Base-by-base conservation (phyloP, 37 sponge, comb jelly and placozoan genomes). In the Agelas oroides region DNA sequence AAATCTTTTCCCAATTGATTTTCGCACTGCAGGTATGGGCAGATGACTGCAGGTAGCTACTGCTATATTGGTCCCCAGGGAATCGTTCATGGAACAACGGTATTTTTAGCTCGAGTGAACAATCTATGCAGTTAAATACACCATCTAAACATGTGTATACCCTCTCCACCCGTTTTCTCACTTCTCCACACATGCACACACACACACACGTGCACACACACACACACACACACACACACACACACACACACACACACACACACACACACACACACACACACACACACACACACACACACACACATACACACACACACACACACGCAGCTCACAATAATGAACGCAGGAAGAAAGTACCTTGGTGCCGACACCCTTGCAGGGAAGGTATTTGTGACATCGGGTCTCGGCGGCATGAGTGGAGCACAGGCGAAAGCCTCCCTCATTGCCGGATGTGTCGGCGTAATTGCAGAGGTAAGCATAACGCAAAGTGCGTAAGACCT, bases 21-120 rank as follows among this genome's bases (percentile, higher is more conserved):
- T n/a, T n/a, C n/a, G 8, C 46, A 46, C 8, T 66, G 6, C 46
- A 88, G 89, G 92, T 98, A 96, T 73, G 99, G 99, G 12, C 99
- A 98, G 80, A 98, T 98, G 99, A 98, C 99, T 17, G 99, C 99
- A 6, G 99, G 99, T 23, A 98, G 99, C 71, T 98, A 98, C 82
- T 94, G 93, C 79, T 98, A 96, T 86, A 98, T 98, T 39, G 99
- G 99, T n/a, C 99, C 99, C 1, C 99, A 98, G 84, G 99, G 99
- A 21, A 98, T 98, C 40, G 97, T 98, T n/a, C 99, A 98, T 75
- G 99, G 99, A 18, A 98, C 99, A 0, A 94, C 97, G 5, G 95
- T 96, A 71, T 53, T 87, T 65, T 25, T n/a, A n/a, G n/a, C n/a
- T n/a, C n/a, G n/a, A n/a, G n/a, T n/a, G n/a, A n/a, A 46, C 46